These are phyloP conservation scores for Scaptomyza polygonia DNA, from an alignment of 2,888 invertebrate species.

Conservation along the genomic window DNA sequence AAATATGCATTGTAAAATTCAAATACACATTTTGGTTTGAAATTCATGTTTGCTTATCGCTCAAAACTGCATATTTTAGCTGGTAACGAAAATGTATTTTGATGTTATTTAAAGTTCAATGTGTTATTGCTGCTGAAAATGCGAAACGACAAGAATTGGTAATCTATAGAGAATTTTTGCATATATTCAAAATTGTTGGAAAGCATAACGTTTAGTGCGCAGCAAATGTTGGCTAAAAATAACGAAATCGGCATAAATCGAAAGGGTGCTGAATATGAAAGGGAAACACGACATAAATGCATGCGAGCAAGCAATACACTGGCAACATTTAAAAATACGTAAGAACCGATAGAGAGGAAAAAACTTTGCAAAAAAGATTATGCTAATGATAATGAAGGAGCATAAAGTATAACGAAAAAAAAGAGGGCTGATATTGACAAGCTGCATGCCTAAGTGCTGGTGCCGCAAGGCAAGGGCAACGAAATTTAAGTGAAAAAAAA, in stretches of 20 bases:
- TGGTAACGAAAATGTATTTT: constrained; percentile 22
- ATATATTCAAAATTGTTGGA: constrained; percentile 61
- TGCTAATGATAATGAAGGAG: constrained; percentile 13
- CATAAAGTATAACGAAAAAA: neutral
- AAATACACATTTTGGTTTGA: neutral
- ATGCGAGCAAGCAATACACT: constrained; percentile 28
- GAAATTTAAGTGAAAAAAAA: neutral
- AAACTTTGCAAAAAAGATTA: constrained; percentile 14
- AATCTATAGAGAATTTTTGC: constrained; percentile 32
- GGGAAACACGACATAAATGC: neutral
- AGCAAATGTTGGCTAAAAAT: constrained; percentile 47
- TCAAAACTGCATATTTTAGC: constrained; percentile 16
- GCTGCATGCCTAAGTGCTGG: constrained; percentile 29
- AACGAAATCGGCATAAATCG: constrained; percentile 24
- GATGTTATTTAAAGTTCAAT: constrained; percentile 4
- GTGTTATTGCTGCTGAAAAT: constrained; percentile 17
- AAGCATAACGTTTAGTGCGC: constrained; percentile 44
- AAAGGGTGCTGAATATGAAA: constrained; percentile 25
- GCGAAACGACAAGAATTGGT: constrained; percentile 11
- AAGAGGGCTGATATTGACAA: constrained; percentile 1
- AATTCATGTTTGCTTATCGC: neutral
- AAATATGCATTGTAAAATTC: too few relatives aligned
- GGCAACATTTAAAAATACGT: neutral
- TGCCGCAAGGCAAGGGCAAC: constrained; percentile 20
- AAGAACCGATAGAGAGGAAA: neutral